Evolutionary conservation across 2,797 vertebrate species (phyloP).

Genomic region (Poliocrania exsul): DNA sequence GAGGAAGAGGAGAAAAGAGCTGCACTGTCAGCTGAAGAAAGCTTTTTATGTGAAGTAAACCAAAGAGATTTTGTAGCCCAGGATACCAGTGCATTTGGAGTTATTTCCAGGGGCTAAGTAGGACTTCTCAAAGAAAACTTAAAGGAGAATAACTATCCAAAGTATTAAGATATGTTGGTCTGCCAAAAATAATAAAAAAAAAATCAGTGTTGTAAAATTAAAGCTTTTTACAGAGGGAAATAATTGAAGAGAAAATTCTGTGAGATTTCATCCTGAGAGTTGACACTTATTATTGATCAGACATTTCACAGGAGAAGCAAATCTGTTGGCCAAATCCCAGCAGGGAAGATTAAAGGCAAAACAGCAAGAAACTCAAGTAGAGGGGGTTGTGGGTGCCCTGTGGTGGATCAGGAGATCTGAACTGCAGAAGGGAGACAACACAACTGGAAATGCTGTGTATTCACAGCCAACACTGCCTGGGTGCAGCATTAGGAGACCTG

Average conservation of each 20-base stretch:
- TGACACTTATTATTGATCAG: not conserved
- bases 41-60: constrained; percentile 49
- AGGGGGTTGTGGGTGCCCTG: not conserved
- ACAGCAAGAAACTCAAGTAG: not conserved
- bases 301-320: not conserved
- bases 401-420: not conserved
- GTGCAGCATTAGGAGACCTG: not conserved
- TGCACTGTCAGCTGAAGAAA: constrained; percentile 53
- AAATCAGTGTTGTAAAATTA: not conserved
- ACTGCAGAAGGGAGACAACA: not conserved
- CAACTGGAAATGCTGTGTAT: not conserved
- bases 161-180: not conserved
- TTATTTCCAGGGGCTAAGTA: constrained; percentile 14
- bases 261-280: not conserved
- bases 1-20: constrained; percentile 60
- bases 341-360: not conserved
- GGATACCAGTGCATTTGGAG: constrained; percentile 19
- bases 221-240: not conserved
- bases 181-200: not conserved
- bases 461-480: not conserved
- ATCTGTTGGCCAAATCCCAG: not conserved
- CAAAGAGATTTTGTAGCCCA: constrained; percentile 41
- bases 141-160: not conserved
- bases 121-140: constrained; percentile 20
- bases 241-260: not conserved